Evolutionary conservation across 2,888 invertebrate species (phyloP).

Genomic region (Andrena haemorrhoa): DNA sequence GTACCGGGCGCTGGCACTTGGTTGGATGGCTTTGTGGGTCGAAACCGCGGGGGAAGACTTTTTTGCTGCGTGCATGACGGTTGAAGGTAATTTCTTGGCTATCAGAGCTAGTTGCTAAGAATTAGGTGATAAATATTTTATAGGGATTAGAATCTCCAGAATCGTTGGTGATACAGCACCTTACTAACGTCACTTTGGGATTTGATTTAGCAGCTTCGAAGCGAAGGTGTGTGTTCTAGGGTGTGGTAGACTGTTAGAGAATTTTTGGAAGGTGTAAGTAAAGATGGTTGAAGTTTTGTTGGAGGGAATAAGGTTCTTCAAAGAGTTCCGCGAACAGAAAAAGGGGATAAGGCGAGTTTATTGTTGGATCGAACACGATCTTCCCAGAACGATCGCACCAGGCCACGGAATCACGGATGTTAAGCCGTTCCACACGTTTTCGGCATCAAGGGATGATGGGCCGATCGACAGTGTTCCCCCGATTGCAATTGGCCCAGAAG

Average conservation of each 20-base stretch:
- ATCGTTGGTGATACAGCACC: too few species aligned
- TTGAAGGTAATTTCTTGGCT: background rate
- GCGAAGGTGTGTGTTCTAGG: background rate
- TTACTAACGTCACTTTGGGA: too few species aligned
- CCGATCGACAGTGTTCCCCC: conserved; percentile 41
- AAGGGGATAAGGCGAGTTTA: conserved; percentile 29
- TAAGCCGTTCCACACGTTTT: conserved; percentile 64
- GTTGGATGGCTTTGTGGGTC: background rate
- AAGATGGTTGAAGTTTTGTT: background rate
- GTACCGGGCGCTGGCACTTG: conserved; percentile 5
- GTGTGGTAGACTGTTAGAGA: background rate
- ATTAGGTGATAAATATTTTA: background rate
- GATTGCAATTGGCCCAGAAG: conserved; percentile 56
- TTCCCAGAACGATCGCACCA: conserved; percentile 46
- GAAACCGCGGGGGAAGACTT: background rate
- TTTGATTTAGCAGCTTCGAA: background rate
- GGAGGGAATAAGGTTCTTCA: background rate
- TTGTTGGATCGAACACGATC: conserved; percentile 37
- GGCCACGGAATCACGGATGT: conserved; percentile 63
- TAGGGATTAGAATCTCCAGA: too few species aligned
- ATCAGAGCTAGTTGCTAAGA: background rate
- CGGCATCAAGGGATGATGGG: conserved; percentile 49
- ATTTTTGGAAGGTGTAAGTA: background rate
- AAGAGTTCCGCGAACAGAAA: background rate
- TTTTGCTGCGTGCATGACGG: background rate